Percentiles rank a stretch among this genome's conserved stretches.
Evolutionary conservation across 2,797 vertebrate genomes (phyloP).

Genomic region (Eupleurogrammus muticus): DNA sequence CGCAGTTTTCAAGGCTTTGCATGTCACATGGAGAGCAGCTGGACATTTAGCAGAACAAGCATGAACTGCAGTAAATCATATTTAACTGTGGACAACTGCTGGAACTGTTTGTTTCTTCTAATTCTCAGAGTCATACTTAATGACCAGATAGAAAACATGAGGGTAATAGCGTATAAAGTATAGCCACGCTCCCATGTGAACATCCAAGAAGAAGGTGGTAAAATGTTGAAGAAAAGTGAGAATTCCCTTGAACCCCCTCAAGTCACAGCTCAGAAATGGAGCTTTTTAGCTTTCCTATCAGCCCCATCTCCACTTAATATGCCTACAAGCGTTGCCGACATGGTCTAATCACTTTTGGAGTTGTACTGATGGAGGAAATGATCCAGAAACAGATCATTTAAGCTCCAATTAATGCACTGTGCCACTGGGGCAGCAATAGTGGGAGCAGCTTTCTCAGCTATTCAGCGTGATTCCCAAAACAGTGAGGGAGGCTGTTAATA

Average conservation of each 20-base stretch:
- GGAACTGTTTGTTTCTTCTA: conserved; percentile 6
- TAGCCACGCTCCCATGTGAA: too few species aligned
- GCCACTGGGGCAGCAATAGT: not conserved
- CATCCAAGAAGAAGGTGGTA: conserved; percentile 9
- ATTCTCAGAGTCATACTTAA: conserved; percentile 8
- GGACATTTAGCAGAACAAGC: not conserved
- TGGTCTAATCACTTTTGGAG: conserved; percentile 10
- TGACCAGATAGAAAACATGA: conserved; percentile 31
- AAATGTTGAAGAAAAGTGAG: not conserved
- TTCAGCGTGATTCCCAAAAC: not conserved
- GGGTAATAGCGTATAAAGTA: conserved; percentile 36
- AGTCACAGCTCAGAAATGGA: not conserved
- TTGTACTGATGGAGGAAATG: conserved; percentile 1
- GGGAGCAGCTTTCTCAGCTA: not conserved
- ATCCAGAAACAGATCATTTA: conserved; percentile 20
- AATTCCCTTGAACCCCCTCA: not conserved
- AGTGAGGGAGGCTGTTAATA: not conserved
- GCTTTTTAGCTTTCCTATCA: not conserved
- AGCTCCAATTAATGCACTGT: not conserved
- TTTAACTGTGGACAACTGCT: conserved; percentile 7
- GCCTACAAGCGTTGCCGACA: conserved; percentile 12
- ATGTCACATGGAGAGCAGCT: not conserved
- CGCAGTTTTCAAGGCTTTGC: conserved; percentile 3
- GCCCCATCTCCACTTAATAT: conserved; percentile 36
- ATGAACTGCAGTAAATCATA: conserved; percentile 14